Evolutionary conservation across 2,113 vertebrate genomes (phyloP).

Genomic region (Petrocephalus zakoni): DNA sequence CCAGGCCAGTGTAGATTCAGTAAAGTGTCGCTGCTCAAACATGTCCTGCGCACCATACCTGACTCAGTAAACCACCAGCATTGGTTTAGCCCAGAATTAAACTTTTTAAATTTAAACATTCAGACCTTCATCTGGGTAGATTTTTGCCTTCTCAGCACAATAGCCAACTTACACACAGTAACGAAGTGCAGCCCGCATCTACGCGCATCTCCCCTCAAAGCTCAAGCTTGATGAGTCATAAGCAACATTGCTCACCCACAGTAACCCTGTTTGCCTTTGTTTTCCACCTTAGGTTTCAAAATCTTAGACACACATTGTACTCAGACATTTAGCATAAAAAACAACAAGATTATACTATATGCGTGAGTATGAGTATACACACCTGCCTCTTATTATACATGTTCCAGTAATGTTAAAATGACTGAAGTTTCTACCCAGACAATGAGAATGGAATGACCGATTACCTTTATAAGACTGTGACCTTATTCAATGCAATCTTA

Average conservation of each 20-base stretch:
- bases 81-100: background rate
- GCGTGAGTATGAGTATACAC: background rate
- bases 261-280: background rate
- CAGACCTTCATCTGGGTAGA: background rate
- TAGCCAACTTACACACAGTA: background rate
- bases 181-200: background rate
- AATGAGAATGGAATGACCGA: background rate
- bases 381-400: background rate
- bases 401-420: background rate
- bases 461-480: background rate
- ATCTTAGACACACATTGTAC: background rate
- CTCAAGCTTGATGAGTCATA: conserved; percentile 7
- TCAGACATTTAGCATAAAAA: background rate
- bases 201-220: too few species aligned
- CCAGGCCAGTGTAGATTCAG: background rate
- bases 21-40: background rate
- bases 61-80: background rate
- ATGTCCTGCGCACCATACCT: background rate
- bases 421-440: background rate
- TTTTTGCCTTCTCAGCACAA: background rate
- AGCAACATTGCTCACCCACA: background rate
- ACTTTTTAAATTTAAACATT: background rate
- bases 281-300: background rate
- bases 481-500: background rate
- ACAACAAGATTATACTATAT: background rate